Percentiles rank a stretch among this genome's conserved stretches.
These are phyloP conservation scores for Oxygymnocypris stewartii DNA, from an alignment of 2,113 vertebrate genomes.

Conservation along the genomic window DNA sequence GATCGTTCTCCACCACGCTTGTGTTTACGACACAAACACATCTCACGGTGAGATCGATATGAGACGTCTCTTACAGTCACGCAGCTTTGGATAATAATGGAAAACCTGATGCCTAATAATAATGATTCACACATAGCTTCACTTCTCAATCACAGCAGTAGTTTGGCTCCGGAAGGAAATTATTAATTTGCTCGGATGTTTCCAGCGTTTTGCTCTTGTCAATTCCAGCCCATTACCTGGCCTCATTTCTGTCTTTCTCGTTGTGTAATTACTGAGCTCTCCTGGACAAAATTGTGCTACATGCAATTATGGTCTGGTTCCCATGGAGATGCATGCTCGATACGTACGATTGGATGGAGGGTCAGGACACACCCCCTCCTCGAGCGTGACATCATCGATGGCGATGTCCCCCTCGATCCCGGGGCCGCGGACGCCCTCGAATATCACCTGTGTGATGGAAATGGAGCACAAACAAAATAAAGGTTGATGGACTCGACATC, in stretches of 20 bases:
- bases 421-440: conserved; percentile 92
- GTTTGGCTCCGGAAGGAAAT: not conserved
- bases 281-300: conserved; percentile 53
- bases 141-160: not conserved
- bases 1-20: not conserved
- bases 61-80: not conserved
- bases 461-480: not conserved
- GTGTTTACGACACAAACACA: not conserved
- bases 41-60: not conserved
- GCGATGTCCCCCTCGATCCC: conserved; percentile 99
- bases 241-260: conserved; percentile 57
- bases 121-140: not conserved
- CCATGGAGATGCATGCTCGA: conserved; percentile 57
- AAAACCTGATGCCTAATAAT: not conserved
- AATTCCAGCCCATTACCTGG: conserved; percentile 64
- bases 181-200: conserved; percentile 19
- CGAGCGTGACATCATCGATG: conserved; percentile 92
- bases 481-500: not conserved
- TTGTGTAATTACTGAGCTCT: conserved; percentile 65
- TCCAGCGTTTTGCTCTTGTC: conserved; percentile 45
- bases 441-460: conserved; percentile 80
- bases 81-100: not conserved
- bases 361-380: conserved; percentile 94
- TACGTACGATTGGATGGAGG: conserved; percentile 84
- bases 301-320: conserved; percentile 64